Percentiles rank a stretch among this genome's conserved stretches.
Evolutionary conservation across 2,888 invertebrate species (phyloP).

Genomic region (Polydrusus cervinus): DNA sequence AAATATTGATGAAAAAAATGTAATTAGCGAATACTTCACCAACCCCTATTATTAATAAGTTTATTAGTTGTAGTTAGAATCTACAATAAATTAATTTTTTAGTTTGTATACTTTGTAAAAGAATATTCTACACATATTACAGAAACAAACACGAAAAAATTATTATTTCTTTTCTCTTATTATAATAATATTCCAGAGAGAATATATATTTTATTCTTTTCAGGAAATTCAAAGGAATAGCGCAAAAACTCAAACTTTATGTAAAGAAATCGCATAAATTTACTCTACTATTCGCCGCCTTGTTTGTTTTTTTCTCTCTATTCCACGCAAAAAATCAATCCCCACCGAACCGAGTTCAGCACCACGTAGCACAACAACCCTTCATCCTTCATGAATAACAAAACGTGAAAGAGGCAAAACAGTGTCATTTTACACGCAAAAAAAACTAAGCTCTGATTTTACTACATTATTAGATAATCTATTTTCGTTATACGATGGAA

Average conservation of each 20-base stretch:
- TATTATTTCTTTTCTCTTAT: neutral
- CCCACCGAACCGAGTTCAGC: constrained; percentile 45
- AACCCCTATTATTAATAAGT: too few relatives aligned
- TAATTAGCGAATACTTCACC: too few relatives aligned
- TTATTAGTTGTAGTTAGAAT: too few relatives aligned
- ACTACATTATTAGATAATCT: too few relatives aligned
- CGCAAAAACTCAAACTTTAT: constrained; percentile 32
- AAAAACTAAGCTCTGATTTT: too few relatives aligned
- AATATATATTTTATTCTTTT: constrained; percentile 19
- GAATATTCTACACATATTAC: too few relatives aligned
- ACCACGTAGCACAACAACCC: constrained; percentile 50
- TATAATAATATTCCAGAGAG: neutral
- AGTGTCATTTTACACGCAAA: constrained; percentile 46
- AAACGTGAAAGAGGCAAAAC: constrained; percentile 51
- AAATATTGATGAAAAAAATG: too few relatives aligned
- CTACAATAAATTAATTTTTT: too few relatives aligned
- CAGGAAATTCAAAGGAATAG: constrained; percentile 20
- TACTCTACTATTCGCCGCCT: constrained; percentile 44
- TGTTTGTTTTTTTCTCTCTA: constrained; percentile 50
- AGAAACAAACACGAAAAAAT: neutral
- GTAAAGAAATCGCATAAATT: constrained; percentile 43
- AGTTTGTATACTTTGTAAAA: too few relatives aligned
- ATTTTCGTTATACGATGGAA: too few relatives aligned
- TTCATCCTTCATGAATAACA: constrained; percentile 57
- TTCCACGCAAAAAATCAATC: constrained; percentile 49